Conservation (phyloP, 2,797 vertebrate genomes). For the Lacerta agilis region DNA sequence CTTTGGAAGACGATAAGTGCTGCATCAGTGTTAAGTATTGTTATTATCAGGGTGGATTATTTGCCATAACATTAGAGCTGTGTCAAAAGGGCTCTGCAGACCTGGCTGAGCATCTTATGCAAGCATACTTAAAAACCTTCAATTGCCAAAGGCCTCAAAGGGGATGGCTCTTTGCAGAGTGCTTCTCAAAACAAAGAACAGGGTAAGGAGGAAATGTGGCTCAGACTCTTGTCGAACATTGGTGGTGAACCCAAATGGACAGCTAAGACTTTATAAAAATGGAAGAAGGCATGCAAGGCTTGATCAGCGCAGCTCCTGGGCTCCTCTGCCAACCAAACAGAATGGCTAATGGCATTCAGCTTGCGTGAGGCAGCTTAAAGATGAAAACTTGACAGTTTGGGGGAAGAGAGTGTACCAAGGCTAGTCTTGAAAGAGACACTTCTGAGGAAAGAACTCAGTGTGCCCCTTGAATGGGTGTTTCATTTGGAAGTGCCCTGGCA, state of each 20-base stretch:
- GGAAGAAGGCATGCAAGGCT: not conserved
- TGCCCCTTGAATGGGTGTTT: not conserved
- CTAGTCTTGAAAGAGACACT: not conserved
- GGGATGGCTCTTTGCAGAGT: not conserved
- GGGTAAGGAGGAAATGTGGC: not conserved
- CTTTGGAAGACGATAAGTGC: slow-evolving; percentile 23
- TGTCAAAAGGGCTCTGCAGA: slow-evolving; percentile 26
- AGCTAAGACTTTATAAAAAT: not conserved
- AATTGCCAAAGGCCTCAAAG: not conserved
- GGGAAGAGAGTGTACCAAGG: not conserved
- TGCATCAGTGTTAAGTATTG: slow-evolving; percentile 20
- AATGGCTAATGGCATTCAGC: too few relatives aligned
- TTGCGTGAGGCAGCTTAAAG: not conserved
- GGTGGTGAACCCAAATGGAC: not conserved
- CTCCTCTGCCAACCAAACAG: not conserved
- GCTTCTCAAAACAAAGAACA: not conserved
- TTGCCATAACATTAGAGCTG: slow-evolving; percentile 14
- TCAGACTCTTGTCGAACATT: not conserved
- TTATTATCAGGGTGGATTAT: slow-evolving; percentile 28
- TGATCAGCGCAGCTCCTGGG: not conserved
- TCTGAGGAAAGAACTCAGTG: not conserved
- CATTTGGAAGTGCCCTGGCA: not conserved
- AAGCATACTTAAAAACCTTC: not conserved
- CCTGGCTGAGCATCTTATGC: slow-evolving; percentile 15
- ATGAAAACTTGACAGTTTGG: not conserved